phyloP scores from a whole-genome alignment of 2,888 invertebrate species.

The Ceraclea dissimilis region DNA sequence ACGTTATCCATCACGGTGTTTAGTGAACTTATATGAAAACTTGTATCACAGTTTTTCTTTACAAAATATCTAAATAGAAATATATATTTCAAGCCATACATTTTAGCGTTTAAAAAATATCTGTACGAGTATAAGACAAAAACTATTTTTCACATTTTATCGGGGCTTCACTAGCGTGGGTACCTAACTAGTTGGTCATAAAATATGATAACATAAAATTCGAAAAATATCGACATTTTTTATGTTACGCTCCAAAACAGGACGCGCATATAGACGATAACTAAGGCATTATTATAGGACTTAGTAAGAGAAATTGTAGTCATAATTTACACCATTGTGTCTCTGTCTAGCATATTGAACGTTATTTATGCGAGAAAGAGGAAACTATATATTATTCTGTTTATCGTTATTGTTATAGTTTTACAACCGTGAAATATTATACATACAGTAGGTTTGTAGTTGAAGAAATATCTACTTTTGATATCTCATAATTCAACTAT shows the following conservation, averaged over 20 bases:
- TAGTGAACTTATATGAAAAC: no score
- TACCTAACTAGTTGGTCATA: not conserved
- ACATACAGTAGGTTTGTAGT: no score
- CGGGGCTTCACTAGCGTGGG: not conserved
- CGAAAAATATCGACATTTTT: not conserved
- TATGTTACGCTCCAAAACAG: not conserved
- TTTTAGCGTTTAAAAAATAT: no score
- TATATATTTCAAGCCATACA: no score
- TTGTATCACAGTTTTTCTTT: no score
- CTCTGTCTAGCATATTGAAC: not conserved
- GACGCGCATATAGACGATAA: not conserved
- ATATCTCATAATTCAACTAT: no score
- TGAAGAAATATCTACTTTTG: no score
- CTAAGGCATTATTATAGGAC: not conserved
- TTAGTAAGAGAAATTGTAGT: not conserved
- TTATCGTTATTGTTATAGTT: not conserved
- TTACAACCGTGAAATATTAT: no score
- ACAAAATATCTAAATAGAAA: no score
- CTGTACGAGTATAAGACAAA: not conserved
- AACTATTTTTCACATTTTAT: constrained; percentile 2
- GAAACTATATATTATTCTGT: not conserved
- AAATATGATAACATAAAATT: not conserved
- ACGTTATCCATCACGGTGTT: no score
- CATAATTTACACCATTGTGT: not conserved
- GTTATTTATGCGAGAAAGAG: constrained; percentile 2